Evolutionary conservation across 2,113 vertebrate species (phyloP).

Genomic region (Corvus hawaiiensis): DNA sequence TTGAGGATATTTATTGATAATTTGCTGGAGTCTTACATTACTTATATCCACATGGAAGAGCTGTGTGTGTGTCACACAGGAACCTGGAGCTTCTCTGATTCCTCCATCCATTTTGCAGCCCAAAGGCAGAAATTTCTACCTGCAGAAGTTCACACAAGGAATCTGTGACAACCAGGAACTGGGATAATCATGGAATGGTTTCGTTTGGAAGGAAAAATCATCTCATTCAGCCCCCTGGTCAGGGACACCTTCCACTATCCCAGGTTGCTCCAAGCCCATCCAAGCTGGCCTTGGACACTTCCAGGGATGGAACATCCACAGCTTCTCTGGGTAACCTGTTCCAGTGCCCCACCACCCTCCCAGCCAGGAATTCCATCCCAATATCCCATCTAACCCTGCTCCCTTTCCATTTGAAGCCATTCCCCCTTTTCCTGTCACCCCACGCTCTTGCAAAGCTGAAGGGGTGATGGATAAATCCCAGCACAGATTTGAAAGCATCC

Average conservation of each 20-base stretch:
- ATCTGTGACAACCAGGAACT: not conserved
- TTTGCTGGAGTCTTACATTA: not conserved
- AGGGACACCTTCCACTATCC: not conserved
- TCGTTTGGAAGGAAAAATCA: not conserved
- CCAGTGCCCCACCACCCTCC: not conserved
- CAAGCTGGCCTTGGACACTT: not conserved
- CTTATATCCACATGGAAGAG: not conserved
- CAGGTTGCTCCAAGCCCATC: not conserved
- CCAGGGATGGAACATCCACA: not conserved
- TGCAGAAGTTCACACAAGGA: not conserved
- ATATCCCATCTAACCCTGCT: not conserved
- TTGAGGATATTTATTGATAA: not conserved
- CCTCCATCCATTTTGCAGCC: not conserved
- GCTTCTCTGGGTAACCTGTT: not conserved
- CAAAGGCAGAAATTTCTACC: not conserved
- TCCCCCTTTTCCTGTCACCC: not conserved
- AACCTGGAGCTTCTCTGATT: not conserved
- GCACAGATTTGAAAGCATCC: not conserved
- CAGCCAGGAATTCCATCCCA: not conserved
- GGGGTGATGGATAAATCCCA: not conserved
- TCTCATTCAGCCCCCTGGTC: not conserved
- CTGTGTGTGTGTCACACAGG: not conserved
- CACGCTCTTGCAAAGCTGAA: not conserved
- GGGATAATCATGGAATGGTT: not conserved
- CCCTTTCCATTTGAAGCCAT: not conserved